Conservation (phyloP, 2,113 vertebrate genomes). For the Hippocampus comes region DNA sequence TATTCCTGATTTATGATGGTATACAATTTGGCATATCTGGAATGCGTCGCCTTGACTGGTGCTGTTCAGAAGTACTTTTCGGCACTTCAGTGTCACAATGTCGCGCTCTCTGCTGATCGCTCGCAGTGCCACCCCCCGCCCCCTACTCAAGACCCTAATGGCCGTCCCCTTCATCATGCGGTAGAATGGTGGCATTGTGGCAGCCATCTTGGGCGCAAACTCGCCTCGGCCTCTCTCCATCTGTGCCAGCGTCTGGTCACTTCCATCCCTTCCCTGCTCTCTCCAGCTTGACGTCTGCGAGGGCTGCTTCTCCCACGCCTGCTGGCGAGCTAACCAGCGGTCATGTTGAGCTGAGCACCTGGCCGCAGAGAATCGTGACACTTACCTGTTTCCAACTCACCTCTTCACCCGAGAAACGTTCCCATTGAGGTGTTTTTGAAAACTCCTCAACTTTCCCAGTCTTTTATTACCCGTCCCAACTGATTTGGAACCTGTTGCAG, state of each 20-base stretch:
- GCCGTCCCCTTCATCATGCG: conserved; percentile 1
- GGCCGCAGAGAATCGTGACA: no score
- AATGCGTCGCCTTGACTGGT: no score
- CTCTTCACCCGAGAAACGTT: no score
- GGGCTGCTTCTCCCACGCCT: conserved; percentile 24
- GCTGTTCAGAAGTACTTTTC: not conserved
- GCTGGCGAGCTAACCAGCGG: not conserved
- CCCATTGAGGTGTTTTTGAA: no score
- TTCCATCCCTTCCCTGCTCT: conserved; percentile 7
- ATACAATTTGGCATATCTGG: not conserved
- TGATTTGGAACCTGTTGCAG: no score
- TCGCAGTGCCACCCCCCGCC: not conserved
- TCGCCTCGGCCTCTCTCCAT: conserved; percentile 45
- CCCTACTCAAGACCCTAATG: not conserved
- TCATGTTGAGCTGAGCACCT: no score
- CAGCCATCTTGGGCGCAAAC: conserved; percentile 40
- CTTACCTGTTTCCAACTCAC: no score
- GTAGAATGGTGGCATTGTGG: conserved; percentile 62
- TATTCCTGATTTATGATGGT: not conserved
- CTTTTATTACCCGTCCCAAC: no score
- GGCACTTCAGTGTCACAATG: not conserved
- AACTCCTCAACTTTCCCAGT: no score
- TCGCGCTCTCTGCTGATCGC: not conserved
- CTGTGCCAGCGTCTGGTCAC: conserved; percentile 51
- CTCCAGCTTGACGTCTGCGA: conserved; percentile 35